phyloP scores from a whole-genome alignment of 1,140 invertebrate species.

The Trichoplusia ni region DNA sequence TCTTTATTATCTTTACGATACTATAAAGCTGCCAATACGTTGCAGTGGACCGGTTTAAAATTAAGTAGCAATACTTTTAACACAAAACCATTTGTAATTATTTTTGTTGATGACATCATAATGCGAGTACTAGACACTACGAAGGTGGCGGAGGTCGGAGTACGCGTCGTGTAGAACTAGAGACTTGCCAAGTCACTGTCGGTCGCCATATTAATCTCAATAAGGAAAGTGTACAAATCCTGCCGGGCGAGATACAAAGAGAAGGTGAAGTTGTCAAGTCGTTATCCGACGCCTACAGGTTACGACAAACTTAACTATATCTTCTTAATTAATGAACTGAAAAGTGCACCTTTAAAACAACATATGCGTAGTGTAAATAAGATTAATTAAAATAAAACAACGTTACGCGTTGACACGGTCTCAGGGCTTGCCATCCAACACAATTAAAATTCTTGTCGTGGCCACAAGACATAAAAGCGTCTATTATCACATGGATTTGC shows the following conservation, averaged over 20 bases:
- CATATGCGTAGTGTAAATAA: slow-evolving; percentile 1
- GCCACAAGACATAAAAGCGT: not conserved
- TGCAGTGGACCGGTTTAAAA: too few relatives aligned
- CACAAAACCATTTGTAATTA: not conserved
- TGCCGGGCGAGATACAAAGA: not conserved
- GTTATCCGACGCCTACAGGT: slow-evolving; percentile 16
- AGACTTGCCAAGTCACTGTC: too few relatives aligned
- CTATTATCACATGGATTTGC: slow-evolving; percentile 18
- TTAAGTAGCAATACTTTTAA: too few relatives aligned
- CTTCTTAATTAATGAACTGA: slow-evolving; percentile 17
- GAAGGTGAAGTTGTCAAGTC: not conserved
- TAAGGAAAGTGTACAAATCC: not conserved
- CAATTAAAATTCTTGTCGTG: slow-evolving; percentile 18
- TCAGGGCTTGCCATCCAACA: slow-evolving; percentile 1
- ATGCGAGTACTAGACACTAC: not conserved
- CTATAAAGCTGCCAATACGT: too few relatives aligned
- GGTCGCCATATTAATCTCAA: not conserved
- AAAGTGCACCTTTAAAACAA: slow-evolving; percentile 23
- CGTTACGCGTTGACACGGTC: not conserved
- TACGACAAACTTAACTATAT: not conserved
- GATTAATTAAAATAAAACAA: slow-evolving; percentile 21
- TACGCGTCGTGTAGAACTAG: too few relatives aligned
- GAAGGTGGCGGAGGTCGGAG: not conserved
- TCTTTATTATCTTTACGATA: too few relatives aligned
- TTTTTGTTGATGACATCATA: not conserved